Evolutionary conservation across 2,888 invertebrate species (phyloP).

Genomic region (Luffia ferchaultella): DNA sequence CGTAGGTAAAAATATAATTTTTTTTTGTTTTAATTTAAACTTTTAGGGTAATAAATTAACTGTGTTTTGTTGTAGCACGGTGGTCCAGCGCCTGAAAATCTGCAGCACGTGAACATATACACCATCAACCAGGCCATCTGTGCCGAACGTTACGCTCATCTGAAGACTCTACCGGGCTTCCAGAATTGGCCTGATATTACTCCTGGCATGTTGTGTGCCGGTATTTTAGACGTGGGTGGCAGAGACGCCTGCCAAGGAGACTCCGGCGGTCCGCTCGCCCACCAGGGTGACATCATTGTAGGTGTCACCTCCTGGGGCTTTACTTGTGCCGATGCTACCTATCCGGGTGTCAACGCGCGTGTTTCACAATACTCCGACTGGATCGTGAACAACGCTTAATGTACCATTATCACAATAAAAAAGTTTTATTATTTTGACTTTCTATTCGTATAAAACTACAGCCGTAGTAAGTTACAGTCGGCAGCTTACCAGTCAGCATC

Average conservation of each 20-base stretch:
- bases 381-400: constrained; percentile 25
- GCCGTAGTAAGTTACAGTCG: no score
- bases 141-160: constrained; percentile 23
- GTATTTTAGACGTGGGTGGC: constrained; percentile 27
- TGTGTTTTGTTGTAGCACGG: constrained; percentile 6
- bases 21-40: no score
- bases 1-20: no score
- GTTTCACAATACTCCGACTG: constrained; percentile 34
- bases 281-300: constrained; percentile 33
- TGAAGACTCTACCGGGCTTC: no score
- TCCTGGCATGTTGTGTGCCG: constrained; percentile 28
- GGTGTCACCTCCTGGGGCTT: constrained; percentile 58
- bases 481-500: no score
- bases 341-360: constrained; percentile 58
- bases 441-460: no score
- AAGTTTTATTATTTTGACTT: no score
- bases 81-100: constrained; percentile 3
- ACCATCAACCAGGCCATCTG: constrained; percentile 27
- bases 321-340: constrained; percentile 43
- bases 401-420: no score
- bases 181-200: constrained; percentile 24
- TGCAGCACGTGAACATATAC: constrained; percentile 22
- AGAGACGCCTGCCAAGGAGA: constrained; percentile 54
- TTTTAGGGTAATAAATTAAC: no score
- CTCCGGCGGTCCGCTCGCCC: constrained; percentile 56